These are phyloP conservation scores for Eulemur rufifrons DNA, from an alignment of 2,113 vertebrate species.

Conservation along the genomic window DNA sequence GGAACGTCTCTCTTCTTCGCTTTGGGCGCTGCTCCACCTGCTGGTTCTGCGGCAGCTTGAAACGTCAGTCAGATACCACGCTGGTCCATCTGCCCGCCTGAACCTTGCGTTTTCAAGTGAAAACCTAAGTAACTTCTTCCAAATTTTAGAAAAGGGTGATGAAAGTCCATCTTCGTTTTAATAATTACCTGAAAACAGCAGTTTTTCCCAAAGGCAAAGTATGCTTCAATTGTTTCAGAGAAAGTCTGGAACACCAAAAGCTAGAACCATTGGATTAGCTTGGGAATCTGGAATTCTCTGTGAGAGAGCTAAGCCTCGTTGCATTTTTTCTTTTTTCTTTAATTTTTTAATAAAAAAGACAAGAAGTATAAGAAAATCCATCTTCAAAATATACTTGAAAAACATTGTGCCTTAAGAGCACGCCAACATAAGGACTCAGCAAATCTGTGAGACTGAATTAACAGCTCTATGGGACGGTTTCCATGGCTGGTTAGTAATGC, in stretches of 20 bases:
- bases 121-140: background rate
- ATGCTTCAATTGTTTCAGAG: background rate
- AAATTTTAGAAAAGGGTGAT: background rate
- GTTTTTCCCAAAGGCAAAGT: background rate
- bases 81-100: background rate
- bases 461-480: background rate
- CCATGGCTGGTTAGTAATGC: background rate
- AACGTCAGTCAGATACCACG: background rate
- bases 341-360: too few relatives aligned
- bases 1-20: background rate
- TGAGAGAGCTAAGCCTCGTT: too few relatives aligned
- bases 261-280: too few relatives aligned
- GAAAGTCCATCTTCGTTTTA: background rate
- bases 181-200: background rate
- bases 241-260: background rate
- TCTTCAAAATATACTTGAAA: background rate
- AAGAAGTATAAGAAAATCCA: too few relatives aligned
- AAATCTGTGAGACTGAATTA: background rate
- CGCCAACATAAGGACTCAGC: background rate
- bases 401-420: background rate
- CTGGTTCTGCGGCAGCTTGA: background rate
- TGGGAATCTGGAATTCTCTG: too few relatives aligned
- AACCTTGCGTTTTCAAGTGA: background rate
- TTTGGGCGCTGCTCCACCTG: background rate
- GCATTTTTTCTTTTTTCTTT: too few relatives aligned